A percentile compares a stretch with the other conserved stretches of the same genome.
phyloP scores from a whole-genome alignment of 2,797 vertebrate genomes.

The Rhabdophis nuchalis region DNA sequence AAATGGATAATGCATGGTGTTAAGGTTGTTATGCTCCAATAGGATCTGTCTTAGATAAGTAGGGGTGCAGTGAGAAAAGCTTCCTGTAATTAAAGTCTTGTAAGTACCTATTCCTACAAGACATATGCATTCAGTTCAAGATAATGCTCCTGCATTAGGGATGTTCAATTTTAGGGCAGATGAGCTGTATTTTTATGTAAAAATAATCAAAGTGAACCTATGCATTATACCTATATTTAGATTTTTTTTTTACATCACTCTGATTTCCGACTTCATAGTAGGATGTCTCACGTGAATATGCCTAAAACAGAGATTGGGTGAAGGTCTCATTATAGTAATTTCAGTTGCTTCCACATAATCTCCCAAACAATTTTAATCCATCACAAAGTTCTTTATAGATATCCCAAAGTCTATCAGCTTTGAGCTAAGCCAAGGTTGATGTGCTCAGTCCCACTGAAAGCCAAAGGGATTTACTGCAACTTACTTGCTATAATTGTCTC shows the following conservation, averaged over 20 bases:
- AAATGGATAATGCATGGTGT: not conserved
- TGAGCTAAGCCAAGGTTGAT: not conserved
- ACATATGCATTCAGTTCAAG: not conserved
- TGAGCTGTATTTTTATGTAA: not conserved
- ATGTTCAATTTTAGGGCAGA: not conserved
- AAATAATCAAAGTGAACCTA: not conserved
- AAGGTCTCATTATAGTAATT: not conserved
- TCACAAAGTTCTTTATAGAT: not conserved
- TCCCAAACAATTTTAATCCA: not conserved
- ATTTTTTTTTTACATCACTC: not conserved
- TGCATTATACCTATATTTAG: constrained; percentile 12
- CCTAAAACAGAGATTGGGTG: not conserved
- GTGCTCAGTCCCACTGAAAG: not conserved
- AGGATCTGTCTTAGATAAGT: constrained; percentile 2
- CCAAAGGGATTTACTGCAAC: not conserved
- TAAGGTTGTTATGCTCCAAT: not conserved
- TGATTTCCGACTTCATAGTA: not conserved
- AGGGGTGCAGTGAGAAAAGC: not conserved
- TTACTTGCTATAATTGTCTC: not conserved
- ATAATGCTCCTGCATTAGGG: not conserved
- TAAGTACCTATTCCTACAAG: not conserved
- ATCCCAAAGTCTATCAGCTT: not conserved
- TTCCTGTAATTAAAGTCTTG: not conserved
- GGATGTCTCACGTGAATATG: not conserved
- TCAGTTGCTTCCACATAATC: not conserved